Base-by-base conservation (phyloP, 2,888 invertebrate species). In the Eristalis tenax region DNA sequence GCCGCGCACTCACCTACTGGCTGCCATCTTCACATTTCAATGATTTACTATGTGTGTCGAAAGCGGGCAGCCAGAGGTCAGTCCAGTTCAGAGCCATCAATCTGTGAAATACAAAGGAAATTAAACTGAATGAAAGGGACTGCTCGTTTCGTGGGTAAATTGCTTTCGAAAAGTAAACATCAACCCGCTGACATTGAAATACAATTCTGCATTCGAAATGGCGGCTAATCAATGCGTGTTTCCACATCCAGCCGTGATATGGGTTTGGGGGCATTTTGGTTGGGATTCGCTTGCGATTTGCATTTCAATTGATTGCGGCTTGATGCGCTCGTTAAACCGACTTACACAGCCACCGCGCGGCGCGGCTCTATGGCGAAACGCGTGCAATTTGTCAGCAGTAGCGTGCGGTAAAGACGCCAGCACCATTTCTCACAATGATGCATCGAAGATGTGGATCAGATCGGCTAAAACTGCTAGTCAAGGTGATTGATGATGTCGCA, bases 221-320 rank as follows among this genome's bases (percentile, higher is more conserved):
- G 15, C 50, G 22, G 13, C 68, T 50, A 50, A 68, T 68, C 10
- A 50, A 68, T 68, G 26, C 50, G n/a, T 2, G 10, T 68, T 65
- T 65, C 65, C 13, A 38, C 38, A 65, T 65, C 38, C 6, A 65
- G 38, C 65, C 38, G 65, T 50, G 68, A n/a, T 15, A 28, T 50
- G 23, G 50, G 23, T 50, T 68, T 32, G 32, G 26, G 26, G 2
- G 40, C 15, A 43, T 22, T 23, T 66, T 66, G 23, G 50, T 66
- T 66, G 40, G 66, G 43, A 26, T 66, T 43, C 23, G 66, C 43
- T 18, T 50, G n/a, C 40, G 66, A 68, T 68, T 68, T 68, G 68
- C 43, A 68, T 68, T 28, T 68, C 15, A 59, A 28, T 50, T 8
- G 50, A 50, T 50, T 50, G 50, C 18, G 50, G 11, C 35, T 38